Evolutionary conservation across 2,888 invertebrate species (phyloP), one percentile per base, ranked within the genome.

Genomic region (Apamea monoglypha): DNA sequence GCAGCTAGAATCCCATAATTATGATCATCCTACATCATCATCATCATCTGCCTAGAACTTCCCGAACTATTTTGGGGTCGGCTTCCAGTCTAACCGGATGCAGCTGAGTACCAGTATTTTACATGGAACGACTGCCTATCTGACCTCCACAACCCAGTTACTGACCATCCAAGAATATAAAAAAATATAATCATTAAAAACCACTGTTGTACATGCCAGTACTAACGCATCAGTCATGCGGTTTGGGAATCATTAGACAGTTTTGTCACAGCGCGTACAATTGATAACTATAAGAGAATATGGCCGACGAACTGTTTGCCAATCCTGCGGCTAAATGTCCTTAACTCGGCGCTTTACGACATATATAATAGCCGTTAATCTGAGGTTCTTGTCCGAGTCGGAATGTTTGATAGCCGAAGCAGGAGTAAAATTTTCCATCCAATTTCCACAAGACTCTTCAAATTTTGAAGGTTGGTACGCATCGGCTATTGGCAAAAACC

Each of bases 181-280:
- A 53, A 53, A 53, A 50, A 8, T 7, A 53, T 21, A 53, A 53
- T 7, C 7, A 8, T 8, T 53, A 21, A 21, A 40, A 74, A 50
- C 12, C 5, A 44, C 59, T 25, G 81, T 56, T 85, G 71, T 79
- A 12, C 61, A 0, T 1, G 50, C 18, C 68, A 61, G 89, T 88
- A 85, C 81, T 7, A 50, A 53, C 53, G 67, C 66, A 80, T 66
- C 74, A 78, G 82, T 71, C 70, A 77, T 81, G 87, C 75, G 85
- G 78, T 87, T 74, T 29, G 53, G 44, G 72, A 61, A 67, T 36
- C 71, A 87, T 89, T 89, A 83, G 72, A 79, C 59, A 76, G 53
- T 83, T 83, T 89, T 79, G 88, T 85, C 89, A 87, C 50, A 64
- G 76, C 59, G 36, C 40, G 61, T 36, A 73, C 78, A 79, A 84